Conservation (phyloP, 2,888 invertebrate genomes). For the Scrobipalpa costella region DNA sequence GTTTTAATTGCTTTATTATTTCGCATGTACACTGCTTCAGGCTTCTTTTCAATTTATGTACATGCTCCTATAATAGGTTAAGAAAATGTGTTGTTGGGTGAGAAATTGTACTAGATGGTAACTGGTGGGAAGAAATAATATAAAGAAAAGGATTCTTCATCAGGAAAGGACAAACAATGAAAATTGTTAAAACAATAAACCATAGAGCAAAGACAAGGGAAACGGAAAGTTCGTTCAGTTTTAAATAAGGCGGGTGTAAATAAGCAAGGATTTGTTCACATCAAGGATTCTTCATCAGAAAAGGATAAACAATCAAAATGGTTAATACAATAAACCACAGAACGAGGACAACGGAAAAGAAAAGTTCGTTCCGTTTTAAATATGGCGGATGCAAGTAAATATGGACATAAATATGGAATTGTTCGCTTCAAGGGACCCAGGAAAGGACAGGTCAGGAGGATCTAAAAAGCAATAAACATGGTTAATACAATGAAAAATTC, state of each 20-base stretch:
- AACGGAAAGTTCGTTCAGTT: not conserved
- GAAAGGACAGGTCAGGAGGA: not conserved
- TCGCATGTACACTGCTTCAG: too few species aligned
- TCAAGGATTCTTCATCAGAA: not conserved
- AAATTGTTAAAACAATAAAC: not conserved
- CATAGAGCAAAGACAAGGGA: not conserved
- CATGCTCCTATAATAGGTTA: too few species aligned
- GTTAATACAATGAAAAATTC: not conserved
- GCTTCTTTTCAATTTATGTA: too few species aligned
- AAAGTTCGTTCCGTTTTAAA: not conserved
- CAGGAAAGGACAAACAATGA: constrained; percentile 1
- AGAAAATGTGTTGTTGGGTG: too few species aligned
- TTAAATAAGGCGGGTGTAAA: too few species aligned
- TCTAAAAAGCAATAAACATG: not conserved
- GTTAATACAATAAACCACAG: not conserved
- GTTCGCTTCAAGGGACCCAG: not conserved
- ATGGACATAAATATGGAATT: too few species aligned
- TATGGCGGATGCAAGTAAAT: not conserved
- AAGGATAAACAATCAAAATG: not conserved
- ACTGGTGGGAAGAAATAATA: too few species aligned
- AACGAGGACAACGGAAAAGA: not conserved
- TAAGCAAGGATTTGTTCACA: too few species aligned
- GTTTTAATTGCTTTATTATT: too few species aligned
- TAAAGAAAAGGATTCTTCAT: not conserved
- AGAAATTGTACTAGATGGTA: too few species aligned